Evolutionary conservation across 1,140 invertebrate genomes (phyloP), one percentile per base, ranked within the genome.

Genomic region (Magallana angulata): DNA sequence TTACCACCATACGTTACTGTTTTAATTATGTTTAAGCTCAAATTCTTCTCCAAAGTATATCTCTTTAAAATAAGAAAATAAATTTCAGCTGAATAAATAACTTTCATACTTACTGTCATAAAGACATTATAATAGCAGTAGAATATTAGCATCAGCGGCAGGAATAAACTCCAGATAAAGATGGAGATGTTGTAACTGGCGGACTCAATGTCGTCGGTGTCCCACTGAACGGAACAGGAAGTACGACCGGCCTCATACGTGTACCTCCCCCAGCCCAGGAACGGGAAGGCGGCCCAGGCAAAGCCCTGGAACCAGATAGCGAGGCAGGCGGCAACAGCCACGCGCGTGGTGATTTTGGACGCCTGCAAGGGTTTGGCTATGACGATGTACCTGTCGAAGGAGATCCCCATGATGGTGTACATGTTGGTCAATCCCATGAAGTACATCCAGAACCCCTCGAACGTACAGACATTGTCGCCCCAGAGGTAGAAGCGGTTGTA

Each of bases 321-420:
- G 0, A 58, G 68, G 6, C 90, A 56, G 8, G 86, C 36, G 0
- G 82, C n/a, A 7, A 14, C 48, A 4, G 90, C 91, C 6, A 89
- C 87, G 18, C 89, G 76, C 18, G 87, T 84, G 8, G 88, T 91
- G 14, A 92, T 91, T 30, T 89, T 89, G 12, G 87, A 30, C 4
- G 89, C 87, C 36, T 90, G 87, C 9, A 93, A 62, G 0, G 92
- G 91, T 24, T 91, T 90, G 30, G 90, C 90, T 82, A 93, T 93
- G 84, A 92, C 89, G 56, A 92, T 85, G 84, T 93, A 93, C n/a
- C 92, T 84, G 64, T 93, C 92, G 24, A 93, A 16, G 0, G 92
- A 90, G 30, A 93, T 93, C 11, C 91, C 92, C 16, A 84, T 80
- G 12, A 93, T 87, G 11, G 90, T 84, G 59, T 91, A 92, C 87